Percentiles rank a stretch among this genome's conserved stretches.
Evolutionary conservation across 1,140 invertebrate genomes (phyloP).

Genomic region (Diprion similis): DNA sequence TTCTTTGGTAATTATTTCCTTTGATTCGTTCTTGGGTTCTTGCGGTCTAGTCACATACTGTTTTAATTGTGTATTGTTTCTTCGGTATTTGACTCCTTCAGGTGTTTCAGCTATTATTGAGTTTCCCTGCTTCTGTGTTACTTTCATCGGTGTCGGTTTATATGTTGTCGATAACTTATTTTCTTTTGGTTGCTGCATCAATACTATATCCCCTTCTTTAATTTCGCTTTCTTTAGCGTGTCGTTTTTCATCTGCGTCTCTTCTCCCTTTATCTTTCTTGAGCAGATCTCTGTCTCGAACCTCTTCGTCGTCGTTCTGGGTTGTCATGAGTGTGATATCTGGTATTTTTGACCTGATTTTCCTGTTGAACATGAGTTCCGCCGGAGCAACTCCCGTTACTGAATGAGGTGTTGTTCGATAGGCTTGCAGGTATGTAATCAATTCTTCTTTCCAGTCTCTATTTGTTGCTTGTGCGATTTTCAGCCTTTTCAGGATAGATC

Average conservation of each 20-base stretch:
- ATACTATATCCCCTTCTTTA: slow-evolving; percentile 21
- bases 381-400: slow-evolving; percentile 23
- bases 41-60: neutral
- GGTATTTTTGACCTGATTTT: slow-evolving; percentile 27
- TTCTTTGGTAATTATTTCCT: too few relatives aligned
- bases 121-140: slow-evolving; percentile 16
- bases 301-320: neutral
- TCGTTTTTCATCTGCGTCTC: slow-evolving; percentile 11
- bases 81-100: neutral
- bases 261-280: slow-evolving; percentile 20
- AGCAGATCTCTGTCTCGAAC: slow-evolving; percentile 10
- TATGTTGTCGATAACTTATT: slow-evolving; percentile 20
- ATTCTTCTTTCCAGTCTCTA: slow-evolving; percentile 29
- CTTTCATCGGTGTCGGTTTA: slow-evolving; percentile 10
- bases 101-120: neutral
- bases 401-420: slow-evolving; percentile 25
- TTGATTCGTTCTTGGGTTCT: too few relatives aligned
- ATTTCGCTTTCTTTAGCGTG: slow-evolving; percentile 3
- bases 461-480: slow-evolving; percentile 35
- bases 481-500: slow-evolving; percentile 32
- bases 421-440: slow-evolving; percentile 33
- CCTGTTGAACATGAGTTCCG: slow-evolving; percentile 25
- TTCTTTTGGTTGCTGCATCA: slow-evolving; percentile 19
- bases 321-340: slow-evolving; percentile 12
- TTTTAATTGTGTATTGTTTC: neutral